Evolutionary conservation across 2,113 vertebrate genomes (phyloP), one percentile per base, ranked within the genome.

Genomic region (Eolophus roseicapilla): DNA sequence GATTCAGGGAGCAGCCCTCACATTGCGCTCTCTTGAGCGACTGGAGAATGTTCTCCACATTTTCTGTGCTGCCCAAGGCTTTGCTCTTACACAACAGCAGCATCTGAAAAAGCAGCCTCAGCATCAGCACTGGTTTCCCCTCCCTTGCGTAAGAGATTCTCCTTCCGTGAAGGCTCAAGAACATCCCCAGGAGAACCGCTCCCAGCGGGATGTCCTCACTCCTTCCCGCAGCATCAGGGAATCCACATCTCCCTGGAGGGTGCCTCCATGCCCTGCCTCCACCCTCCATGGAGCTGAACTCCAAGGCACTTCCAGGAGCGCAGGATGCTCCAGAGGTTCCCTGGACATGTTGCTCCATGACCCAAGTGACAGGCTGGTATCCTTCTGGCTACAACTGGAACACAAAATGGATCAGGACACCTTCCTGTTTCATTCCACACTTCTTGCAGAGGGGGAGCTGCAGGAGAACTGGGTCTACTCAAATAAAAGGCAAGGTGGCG

Each of bases 71-170:
- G 90, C 95, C 82, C 92, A 50, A 60, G 78, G 95, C 90, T 82
- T 31, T 0, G 10, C 81, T 50, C 92, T 96, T 95, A 59, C 23
- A 35, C 93, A 96, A 96, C 2, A 3, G 64, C 39, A 0, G 89
- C 91, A 81, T 7, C 25, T 57, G 81, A 91, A 92, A 88, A 71
- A 88, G 89, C 95, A 86, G 92, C 87, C 73, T 96, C 96, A 91
- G 93, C 96, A 88, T 7, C 82, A 4, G 3, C 43, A 16, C 62
- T 49, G 50, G 1, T 62, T 6, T 90, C 41, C 71, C 63, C 46
- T 52, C 24, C 73, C 73, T 93, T 70, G 41, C 8, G 3, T 63
- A 31, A 93, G 83, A 90, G 82, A 90, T 62, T 82, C 82, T 82
- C 65, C 70, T 69, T 44, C 80, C 3, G 3, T 0, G 15, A 11